Evolutionary conservation across 2,888 invertebrate genomes (phyloP).

Genomic region (Danaus chrysippus): DNA sequence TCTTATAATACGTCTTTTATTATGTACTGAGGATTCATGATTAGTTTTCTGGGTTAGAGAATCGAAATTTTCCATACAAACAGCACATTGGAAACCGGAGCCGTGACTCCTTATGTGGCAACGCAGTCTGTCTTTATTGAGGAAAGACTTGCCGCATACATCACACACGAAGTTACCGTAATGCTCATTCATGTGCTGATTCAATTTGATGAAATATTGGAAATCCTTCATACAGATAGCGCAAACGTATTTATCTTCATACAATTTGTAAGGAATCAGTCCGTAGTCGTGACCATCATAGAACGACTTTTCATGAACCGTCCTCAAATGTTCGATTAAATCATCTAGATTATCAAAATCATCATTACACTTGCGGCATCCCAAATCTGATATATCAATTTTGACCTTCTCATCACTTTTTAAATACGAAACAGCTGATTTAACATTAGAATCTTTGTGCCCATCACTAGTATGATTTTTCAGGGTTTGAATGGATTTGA

Average conservation of each 20-base stretch:
- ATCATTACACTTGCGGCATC: slow-evolving; percentile 48
- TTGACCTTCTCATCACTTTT: slow-evolving; percentile 67
- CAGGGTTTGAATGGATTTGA: slow-evolving; percentile 50
- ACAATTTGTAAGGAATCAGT: slow-evolving; percentile 57
- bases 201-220: slow-evolving; percentile 63
- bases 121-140: slow-evolving; percentile 57
- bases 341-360: slow-evolving; percentile 39
- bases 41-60: slow-evolving; percentile 49
- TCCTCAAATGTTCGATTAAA: slow-evolving; percentile 51
- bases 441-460: slow-evolving; percentile 51
- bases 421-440: slow-evolving; percentile 58
- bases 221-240: slow-evolving; percentile 55
- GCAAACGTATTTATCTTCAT: slow-evolving; percentile 48
- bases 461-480: slow-evolving; percentile 59
- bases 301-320: slow-evolving; percentile 44
- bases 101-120: slow-evolving; percentile 57
- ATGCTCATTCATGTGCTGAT: slow-evolving; percentile 70
- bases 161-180: slow-evolving; percentile 64
- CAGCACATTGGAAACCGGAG: slow-evolving; percentile 50
- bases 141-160: slow-evolving; percentile 61
- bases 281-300: slow-evolving; percentile 51
- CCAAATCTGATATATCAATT: slow-evolving; percentile 53
- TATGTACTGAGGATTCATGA: slow-evolving; percentile 53
- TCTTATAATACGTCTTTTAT: slow-evolving; percentile 48
- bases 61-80: slow-evolving; percentile 53